These are phyloP conservation scores for Phyllotreta striolata DNA, from an alignment of 2,888 invertebrate genomes.

Conservation along the genomic window DNA sequence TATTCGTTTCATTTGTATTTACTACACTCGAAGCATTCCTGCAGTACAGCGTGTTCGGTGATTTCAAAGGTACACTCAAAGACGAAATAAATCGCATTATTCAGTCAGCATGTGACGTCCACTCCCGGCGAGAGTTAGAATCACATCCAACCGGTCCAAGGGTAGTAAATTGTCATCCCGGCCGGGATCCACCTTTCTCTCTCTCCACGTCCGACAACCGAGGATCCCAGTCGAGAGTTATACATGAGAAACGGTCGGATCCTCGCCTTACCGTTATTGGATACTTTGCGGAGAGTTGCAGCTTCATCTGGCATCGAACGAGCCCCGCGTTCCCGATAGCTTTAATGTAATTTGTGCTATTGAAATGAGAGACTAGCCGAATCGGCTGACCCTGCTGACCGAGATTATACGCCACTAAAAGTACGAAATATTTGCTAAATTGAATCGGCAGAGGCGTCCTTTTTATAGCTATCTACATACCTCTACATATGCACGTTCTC, in stretches of 20 bases:
- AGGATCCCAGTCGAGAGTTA: slow-evolving; percentile 23
- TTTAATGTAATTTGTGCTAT: slow-evolving; percentile 49
- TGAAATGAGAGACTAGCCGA: slow-evolving; percentile 43
- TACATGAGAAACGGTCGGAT: slow-evolving; percentile 43
- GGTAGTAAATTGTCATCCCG: slow-evolving; percentile 23
- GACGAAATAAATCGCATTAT: slow-evolving; percentile 19
- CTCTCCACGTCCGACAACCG: slow-evolving; percentile 7
- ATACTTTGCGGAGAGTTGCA: slow-evolving; percentile 50
- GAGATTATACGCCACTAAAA: slow-evolving; percentile 28
- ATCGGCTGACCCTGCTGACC: slow-evolving; percentile 31
- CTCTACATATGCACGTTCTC: no score
- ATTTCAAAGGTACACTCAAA: slow-evolving; percentile 13
- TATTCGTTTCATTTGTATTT: no score
- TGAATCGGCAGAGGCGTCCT: slow-evolving; percentile 3
- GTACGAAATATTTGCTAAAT: slow-evolving; percentile 20
- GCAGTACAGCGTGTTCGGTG: neutral
- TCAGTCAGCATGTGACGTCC: slow-evolving; percentile 17
- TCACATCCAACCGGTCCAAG: slow-evolving; percentile 14
- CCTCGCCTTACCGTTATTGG: slow-evolving; percentile 51
- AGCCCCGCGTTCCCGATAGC: slow-evolving; percentile 47
- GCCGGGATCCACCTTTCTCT: slow-evolving; percentile 22
- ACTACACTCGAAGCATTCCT: neutral
- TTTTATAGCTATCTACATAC: no score
- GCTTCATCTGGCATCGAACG: slow-evolving; percentile 48
- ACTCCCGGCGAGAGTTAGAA: slow-evolving; percentile 20